These are phyloP conservation scores for Gallinago undulata DNA, from an alignment of 2,113 vertebrate species.

Conservation along the genomic window DNA sequence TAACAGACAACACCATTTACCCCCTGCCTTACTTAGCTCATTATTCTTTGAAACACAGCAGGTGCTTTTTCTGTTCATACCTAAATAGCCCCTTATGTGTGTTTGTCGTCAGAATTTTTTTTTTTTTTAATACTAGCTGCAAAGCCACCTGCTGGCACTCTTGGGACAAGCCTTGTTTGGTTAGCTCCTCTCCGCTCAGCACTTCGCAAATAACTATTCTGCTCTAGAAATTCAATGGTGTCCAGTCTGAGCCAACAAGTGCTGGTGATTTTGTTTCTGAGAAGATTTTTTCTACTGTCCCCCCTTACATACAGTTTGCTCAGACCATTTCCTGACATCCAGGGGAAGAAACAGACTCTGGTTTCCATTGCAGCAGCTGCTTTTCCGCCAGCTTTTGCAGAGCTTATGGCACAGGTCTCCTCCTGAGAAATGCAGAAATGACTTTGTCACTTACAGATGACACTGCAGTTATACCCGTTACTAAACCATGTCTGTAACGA, in stretches of 20 bases:
- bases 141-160: slow-evolving; percentile 23
- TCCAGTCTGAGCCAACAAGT: not conserved
- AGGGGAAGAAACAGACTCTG: not conserved
- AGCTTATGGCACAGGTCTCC: not conserved
- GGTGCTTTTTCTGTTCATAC: slow-evolving; percentile 34
- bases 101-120: not conserved
- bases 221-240: not conserved
- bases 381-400: not conserved
- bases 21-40: slow-evolving; percentile 39
- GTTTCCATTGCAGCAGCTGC: not conserved
- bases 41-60: slow-evolving; percentile 58
- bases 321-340: not conserved
- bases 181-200: not conserved
- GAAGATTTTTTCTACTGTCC: not conserved
- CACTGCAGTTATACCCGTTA: not conserved
- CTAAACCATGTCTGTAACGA: not conserved
- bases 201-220: not conserved
- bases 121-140: not conserved
- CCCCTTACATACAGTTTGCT: not conserved
- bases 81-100: slow-evolving; percentile 30
- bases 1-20: slow-evolving; percentile 55
- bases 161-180: not conserved
- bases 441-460: not conserved
- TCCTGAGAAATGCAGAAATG: not conserved
- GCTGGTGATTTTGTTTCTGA: not conserved